Base-by-base conservation (phyloP, 1,140 invertebrate species). In the Zaprionus kolodkinae region DNA sequence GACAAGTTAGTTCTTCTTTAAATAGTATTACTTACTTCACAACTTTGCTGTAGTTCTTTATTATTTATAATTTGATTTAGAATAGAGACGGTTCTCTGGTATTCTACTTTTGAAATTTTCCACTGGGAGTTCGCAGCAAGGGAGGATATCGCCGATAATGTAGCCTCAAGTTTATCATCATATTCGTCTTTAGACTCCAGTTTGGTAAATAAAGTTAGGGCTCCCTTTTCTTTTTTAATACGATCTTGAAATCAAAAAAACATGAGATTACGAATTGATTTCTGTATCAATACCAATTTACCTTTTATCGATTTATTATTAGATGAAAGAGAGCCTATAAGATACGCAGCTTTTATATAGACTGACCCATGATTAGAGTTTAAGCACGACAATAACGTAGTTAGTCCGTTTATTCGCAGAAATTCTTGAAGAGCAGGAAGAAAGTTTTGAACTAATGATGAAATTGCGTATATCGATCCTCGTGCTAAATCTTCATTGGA, bases 261-360 rank as follows among this genome's bases (percentile, higher is more conserved):
- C 25, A 3, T 9, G 6, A 50, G 3, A 7, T 9, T 27, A 33
- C 40, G 13, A 5, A 30, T 45, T n/a, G 1, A 30, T 6, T 11
- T 15, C 30, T 21, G 2, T 11, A 35, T 13, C 6, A 9, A 45
- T 15, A 45, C 9, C 9, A 45, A 21, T 9, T 36, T 71, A 87
- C 82, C 76, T 55, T 70, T 62, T 4, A 83, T 17, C 13, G 70
- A 36, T 35, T 57, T 79, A 6, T 88, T 77, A 17, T 45, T 43
- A 0, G 72, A 72, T 0, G 74, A 62, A 21, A 86, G 48, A 2
- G 84, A 79, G 15, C 68, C 83, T 17, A 86, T 88, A 6, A 86
- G 84, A 56, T 83, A 86, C 1, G 83, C 79, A 0, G 79, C 57
- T 55, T 88, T 86, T 35, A 83, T 77, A 7, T 88, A 86, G 0